phyloP scores from a whole-genome alignment of 1,140 invertebrate genomes.

The Rhopalosiphum maidis region DNA sequence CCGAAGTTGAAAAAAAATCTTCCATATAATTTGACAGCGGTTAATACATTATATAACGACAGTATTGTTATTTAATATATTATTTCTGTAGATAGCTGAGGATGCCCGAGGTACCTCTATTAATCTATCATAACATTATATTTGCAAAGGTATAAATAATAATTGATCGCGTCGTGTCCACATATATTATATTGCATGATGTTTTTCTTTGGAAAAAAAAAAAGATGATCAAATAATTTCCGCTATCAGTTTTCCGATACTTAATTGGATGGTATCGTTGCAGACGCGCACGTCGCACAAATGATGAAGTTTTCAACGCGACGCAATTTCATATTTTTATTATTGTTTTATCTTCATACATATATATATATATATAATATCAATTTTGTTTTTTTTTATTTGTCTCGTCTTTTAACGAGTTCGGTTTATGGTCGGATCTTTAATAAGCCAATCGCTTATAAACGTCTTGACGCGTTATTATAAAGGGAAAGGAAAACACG shows the following conservation, averaged over 20 bases:
- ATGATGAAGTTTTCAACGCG: conserved; percentile 2
- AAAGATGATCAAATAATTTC: not conserved
- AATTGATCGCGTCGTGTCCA: not conserved
- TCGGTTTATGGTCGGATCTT: conserved; percentile 41
- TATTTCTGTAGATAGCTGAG: not conserved
- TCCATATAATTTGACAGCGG: not conserved
- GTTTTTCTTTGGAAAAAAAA: conserved; percentile 7
- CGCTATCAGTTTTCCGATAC: not conserved
- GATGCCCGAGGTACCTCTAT: not conserved
- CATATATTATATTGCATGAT: not conserved
- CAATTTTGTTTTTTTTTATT: not conserved
- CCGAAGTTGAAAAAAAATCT: no score
- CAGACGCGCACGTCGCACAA: not conserved
- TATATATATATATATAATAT: not conserved
- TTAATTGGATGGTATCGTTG: not conserved
- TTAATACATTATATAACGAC: not conserved
- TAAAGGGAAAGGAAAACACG: conserved; percentile 37
- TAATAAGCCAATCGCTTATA: not conserved
- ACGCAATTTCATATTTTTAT: conserved; percentile 22
- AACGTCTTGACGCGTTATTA: conserved; percentile 20
- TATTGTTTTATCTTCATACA: not conserved
- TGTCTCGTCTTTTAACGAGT: not conserved
- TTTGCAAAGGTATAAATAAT: not conserved
- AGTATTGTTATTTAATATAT: not conserved
- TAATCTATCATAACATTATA: not conserved